These are phyloP conservation scores for Melanchra persicariae DNA, from an alignment of 2,888 invertebrate species.

Conservation along the genomic window DNA sequence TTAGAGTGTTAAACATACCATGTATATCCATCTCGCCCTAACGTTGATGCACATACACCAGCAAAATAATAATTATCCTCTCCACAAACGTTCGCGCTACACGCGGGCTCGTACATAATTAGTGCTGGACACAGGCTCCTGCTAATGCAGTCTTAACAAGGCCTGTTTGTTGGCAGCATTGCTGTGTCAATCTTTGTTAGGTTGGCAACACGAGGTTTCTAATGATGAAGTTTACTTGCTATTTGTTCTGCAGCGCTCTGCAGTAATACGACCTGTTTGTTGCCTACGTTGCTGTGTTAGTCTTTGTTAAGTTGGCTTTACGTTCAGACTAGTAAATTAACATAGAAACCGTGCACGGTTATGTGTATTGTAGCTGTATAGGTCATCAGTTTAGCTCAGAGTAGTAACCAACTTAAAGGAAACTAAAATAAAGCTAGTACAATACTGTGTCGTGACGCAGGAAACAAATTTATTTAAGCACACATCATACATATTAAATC, in stretches of 20 bases:
- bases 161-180: constrained; percentile 41
- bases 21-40: not conserved
- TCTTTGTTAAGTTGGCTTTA: constrained; percentile 26
- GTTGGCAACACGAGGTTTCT: constrained; percentile 45
- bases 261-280: constrained; percentile 15
- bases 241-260: constrained; percentile 25
- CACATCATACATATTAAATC: no score
- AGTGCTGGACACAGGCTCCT: constrained; percentile 31
- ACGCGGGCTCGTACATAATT: constrained; percentile 46
- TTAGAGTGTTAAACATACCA: not conserved
- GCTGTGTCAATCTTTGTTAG: constrained; percentile 55
- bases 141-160: constrained; percentile 38
- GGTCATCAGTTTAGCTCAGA: not conserved
- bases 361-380: no score
- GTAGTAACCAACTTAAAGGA: not conserved
- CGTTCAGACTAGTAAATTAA: constrained; percentile 1
- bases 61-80: constrained; percentile 51
- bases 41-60: constrained; percentile 5
- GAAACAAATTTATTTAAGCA: not conserved
- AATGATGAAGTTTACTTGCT: constrained; percentile 46
- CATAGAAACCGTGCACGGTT: not conserved
- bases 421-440: not conserved
- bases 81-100: constrained; percentile 11
- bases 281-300: constrained; percentile 22
- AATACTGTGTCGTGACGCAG: not conserved